Base-by-base conservation (phyloP, 2,113 vertebrate genomes). In the Peromyscus californicus region DNA sequence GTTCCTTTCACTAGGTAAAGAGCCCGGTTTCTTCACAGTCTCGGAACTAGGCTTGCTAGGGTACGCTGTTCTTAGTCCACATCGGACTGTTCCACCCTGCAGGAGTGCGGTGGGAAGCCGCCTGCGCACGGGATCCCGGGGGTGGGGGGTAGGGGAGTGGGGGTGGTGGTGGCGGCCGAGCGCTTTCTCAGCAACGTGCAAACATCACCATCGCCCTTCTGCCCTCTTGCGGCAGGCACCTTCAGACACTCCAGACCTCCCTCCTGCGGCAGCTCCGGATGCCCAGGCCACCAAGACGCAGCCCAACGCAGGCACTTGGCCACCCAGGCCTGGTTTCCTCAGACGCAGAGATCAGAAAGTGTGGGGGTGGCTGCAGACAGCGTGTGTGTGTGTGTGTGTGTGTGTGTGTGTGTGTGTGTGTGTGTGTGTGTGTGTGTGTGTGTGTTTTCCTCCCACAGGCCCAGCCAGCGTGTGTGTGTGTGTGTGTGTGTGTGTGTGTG, bases 181-280 rank as follows among this genome's bases (percentile, higher is more conserved):
- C 3, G 59, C 80, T 83, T 61, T 61, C 80, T n/a, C 57, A 16
- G 57, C 12, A 57, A 39, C 19, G 11, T 0, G 84, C 39, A 69
- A 45, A 45, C 63, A 22, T 29, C n/a, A 4, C 29, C 3, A 1
- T 45, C 85, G 48, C 69, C 31, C 91, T 45, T 51, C 96, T 86
- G 93, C 97, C 96, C 85, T 33, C 97, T 94, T 39, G 82, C 39
- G 95, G 95, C 76, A 1, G 59, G n/a, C 57, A 61, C 0, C 26
- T 36, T 36, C 36, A 31, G 0, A 51, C 79, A 80, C 80, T 88
- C 74, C 96, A 97, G 70, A 75, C 7, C 4, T 10, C 29, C 42
- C 9, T 72, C 42, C 36, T 0, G 36, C 21, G 3, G 3, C 31
- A 21, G 45, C 31, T 67, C 61, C 10, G 42, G 39, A 51, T 22